Base-by-base conservation (phyloP, 92 coral and sea anemone genomes). In the Micromussa lordhowensis region DNA sequence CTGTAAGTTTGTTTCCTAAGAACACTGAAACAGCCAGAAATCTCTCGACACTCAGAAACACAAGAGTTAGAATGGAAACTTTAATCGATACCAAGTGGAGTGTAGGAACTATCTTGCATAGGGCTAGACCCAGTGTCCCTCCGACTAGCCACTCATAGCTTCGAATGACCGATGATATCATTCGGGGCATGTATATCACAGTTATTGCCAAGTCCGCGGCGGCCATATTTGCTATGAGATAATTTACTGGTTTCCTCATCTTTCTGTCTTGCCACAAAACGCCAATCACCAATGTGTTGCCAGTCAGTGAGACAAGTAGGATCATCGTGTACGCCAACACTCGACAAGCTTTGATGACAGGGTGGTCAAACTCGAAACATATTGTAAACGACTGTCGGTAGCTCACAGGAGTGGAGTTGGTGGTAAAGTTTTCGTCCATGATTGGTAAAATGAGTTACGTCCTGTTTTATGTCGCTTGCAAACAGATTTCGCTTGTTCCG, bases 201-300 rank as follows among this genome's bases (percentile, higher is more conserved):
- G 93, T 90, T 78, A 90, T 86, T 1, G 83, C 64, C 84, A 90
- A 88, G 61, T 86, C 93, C 1, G 91, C 79, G 34, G 12, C 61
- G 30, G 90, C 88, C 90, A 90, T 86, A 29, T 90, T 90, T 30
- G 85, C 91, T 22, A 86, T 86, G 73, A 90, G 88, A 40, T 61
- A 90, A 59, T 86, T 87, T 54, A 90, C 88, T n/a, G 87, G 82
- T 75, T 86, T 90, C 55, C 75, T 86, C 93, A 90, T 90, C 53
- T 88, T 78, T 36, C 88, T 68, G 34, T 90, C 87, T 68, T 64
- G 87, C 71, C 90, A 81, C 29, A 90, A 79, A 30, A 86, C 88
- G 19, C 84, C 88, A 32, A 90, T 80, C 34, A 80, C 84, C 73
- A 90, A 48, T 19, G 87, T 31, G 73, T 90, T 90, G 5, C 90